A percentile compares a stretch with the other conserved stretches of the same genome.
phyloP scores from a whole-genome alignment of 2,113 vertebrate genomes.

The Tapirus terrestris region DNA sequence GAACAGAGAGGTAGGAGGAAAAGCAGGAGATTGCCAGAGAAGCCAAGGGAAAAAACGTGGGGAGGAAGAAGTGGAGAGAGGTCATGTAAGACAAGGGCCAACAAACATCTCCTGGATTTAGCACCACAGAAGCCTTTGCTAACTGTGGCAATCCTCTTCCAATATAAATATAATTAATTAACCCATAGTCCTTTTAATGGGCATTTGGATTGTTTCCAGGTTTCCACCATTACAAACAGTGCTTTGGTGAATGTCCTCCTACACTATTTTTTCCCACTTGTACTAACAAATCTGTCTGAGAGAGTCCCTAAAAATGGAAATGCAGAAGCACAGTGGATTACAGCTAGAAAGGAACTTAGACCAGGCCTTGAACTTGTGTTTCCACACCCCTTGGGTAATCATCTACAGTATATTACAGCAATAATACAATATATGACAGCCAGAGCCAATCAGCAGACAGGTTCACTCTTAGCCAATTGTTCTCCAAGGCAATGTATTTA shows the following conservation, averaged over 20 bases:
- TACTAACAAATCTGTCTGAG: background rate
- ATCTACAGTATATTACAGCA: slow-evolving; percentile 42
- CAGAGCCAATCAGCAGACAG: slow-evolving; percentile 23
- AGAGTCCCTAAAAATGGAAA: slow-evolving; percentile 40
- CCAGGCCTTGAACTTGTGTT: slow-evolving; percentile 35
- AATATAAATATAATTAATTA: background rate
- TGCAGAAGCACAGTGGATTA: background rate
- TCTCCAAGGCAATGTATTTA: slow-evolving; percentile 36
- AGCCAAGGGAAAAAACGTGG: background rate
- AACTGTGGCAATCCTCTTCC: background rate
- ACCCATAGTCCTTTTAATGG: background rate
- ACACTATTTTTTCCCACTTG: background rate
- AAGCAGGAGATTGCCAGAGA: background rate
- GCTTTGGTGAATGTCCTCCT: background rate
- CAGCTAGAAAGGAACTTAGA: slow-evolving; percentile 20
- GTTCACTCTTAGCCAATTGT: slow-evolving; percentile 18
- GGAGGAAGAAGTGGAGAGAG: background rate
- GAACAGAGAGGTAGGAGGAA: background rate
- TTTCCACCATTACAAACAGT: slow-evolving; percentile 3
- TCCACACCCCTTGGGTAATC: slow-evolving; percentile 33
- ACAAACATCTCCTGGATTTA: background rate
- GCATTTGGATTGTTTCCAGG: background rate
- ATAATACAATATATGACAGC: slow-evolving; percentile 26
- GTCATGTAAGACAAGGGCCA: background rate
- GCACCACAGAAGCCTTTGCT: background rate